These are phyloP conservation scores for Ameiurus melas DNA, from an alignment of 2,113 vertebrate species.

Conservation along the genomic window DNA sequence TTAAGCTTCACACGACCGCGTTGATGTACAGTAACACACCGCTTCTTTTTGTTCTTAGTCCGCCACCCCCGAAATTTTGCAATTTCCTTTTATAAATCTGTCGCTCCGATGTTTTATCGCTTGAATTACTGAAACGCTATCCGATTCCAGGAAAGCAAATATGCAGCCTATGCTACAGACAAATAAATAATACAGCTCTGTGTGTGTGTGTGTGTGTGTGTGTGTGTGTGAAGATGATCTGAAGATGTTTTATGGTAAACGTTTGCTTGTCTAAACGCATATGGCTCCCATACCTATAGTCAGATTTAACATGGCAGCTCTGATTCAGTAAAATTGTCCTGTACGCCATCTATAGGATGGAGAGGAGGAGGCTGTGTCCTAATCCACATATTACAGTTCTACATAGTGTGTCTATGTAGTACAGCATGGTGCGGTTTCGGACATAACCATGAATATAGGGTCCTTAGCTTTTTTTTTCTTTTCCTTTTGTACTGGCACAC, in stretches of 20 bases:
- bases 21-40: background rate
- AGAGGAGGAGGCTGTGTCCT: background rate
- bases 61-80: background rate
- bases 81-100: conserved; percentile 13
- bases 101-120: background rate
- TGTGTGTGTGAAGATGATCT: background rate
- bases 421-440: background rate
- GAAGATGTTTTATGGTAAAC: background rate
- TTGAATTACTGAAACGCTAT: background rate
- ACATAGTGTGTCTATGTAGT: background rate
- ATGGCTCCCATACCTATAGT: background rate
- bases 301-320: background rate
- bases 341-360: conserved; percentile 47
- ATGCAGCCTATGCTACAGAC: background rate
- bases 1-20: background rate
- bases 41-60: background rate
- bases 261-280: background rate
- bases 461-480: background rate
- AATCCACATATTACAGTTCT: background rate
- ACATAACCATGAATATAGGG: background rate
- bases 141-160: background rate
- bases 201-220: background rate
- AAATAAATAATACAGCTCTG: background rate
- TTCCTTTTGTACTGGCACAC: background rate
- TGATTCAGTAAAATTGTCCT: conserved; percentile 7